A percentile compares a stretch with the other conserved stretches of the same genome.
Conservation (phyloP, 2,113 vertebrate genomes). For the Albula glossodonta region DNA sequence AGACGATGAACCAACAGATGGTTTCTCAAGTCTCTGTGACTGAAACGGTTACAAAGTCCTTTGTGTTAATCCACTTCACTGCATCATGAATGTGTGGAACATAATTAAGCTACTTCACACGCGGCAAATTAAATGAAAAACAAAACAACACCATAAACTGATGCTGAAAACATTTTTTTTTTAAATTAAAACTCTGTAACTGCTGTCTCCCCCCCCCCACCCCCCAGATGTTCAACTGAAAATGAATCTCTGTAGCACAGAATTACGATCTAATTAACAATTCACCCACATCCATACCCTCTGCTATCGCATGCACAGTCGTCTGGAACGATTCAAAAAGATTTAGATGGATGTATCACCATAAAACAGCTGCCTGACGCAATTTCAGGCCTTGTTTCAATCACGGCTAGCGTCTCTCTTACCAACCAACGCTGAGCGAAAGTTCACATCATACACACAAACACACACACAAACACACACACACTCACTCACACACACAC, state of each 20-base stretch:
- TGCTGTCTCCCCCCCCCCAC: background rate
- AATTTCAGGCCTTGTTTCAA: constrained; percentile 20
- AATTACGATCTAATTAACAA: background rate
- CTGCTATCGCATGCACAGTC: background rate
- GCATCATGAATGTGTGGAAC: background rate
- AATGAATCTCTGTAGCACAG: background rate
- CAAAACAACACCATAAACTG: background rate
- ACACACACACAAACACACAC: too few relatives aligned
- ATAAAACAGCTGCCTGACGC: background rate
- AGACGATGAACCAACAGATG: constrained; percentile 5
- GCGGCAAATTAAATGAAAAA: constrained; percentile 6
- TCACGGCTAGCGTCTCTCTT: constrained; percentile 11
- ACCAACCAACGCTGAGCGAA: constrained; percentile 19
- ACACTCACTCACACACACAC: background rate
- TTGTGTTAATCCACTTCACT: background rate
- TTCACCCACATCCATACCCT: background rate
- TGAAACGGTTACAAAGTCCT: background rate
- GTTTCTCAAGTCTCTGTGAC: background rate
- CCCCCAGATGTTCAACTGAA: constrained; percentile 17
- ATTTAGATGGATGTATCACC: constrained; percentile 6
- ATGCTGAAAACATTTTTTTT: background rate
- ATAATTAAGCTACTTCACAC: background rate
- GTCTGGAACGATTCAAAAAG: constrained; percentile 5
- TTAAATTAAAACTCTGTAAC: background rate
- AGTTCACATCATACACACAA: constrained; percentile 1